Conservation (phyloP, 1,140 invertebrate species). For the Apis laboriosa region DNA sequence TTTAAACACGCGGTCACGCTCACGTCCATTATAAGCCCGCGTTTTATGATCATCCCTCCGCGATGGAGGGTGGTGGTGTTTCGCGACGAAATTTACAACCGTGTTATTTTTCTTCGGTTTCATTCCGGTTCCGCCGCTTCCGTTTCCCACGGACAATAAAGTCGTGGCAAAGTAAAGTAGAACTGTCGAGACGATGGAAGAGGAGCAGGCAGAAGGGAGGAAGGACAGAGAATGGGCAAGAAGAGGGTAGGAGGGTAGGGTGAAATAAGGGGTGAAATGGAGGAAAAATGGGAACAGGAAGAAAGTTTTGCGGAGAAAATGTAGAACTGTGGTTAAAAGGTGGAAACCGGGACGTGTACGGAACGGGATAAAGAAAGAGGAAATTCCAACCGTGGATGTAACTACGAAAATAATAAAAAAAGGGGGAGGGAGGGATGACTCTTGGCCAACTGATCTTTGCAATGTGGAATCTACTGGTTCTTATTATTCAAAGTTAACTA, state of each 20-base stretch:
- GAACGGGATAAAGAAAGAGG: not conserved
- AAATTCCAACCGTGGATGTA: not conserved
- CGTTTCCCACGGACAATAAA: slow-evolving; percentile 7
- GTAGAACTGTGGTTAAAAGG: not conserved
- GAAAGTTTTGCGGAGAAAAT: not conserved
- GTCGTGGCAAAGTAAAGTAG: not conserved
- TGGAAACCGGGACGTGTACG: not conserved
- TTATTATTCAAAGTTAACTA: too few species aligned
- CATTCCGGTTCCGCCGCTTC: not conserved
- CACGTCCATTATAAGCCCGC: not conserved
- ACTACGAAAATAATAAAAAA: not conserved
- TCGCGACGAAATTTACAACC: slow-evolving; percentile 14
- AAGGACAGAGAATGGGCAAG: not conserved
- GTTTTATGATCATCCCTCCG: not conserved
- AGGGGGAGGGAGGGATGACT: too few species aligned
- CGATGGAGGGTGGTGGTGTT: too few species aligned
- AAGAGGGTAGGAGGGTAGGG: not conserved
- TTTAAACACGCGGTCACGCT: not conserved
- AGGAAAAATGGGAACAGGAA: slow-evolving; percentile 2
- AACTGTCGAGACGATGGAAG: not conserved
- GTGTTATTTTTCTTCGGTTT: slow-evolving; percentile 17
- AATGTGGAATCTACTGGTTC: too few species aligned
- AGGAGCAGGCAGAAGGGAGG: not conserved
- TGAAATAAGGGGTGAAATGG: not conserved
- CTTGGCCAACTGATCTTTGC: too few species aligned